Evolutionary conservation across 2,888 invertebrate species (phyloP).

Genomic region (Serripes groenlandicus): DNA sequence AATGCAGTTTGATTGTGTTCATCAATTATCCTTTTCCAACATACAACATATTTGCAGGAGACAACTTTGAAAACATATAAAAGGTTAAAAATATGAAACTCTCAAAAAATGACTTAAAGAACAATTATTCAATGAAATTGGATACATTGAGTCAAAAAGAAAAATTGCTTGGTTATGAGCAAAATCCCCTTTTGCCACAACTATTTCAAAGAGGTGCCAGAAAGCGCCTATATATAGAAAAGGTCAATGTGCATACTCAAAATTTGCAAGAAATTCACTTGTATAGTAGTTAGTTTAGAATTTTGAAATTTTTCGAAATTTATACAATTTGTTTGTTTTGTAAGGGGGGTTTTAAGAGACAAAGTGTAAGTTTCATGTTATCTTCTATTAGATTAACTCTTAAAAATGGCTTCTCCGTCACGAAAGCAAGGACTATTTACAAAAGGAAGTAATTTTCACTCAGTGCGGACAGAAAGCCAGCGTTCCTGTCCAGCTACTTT

Average conservation of each 20-base stretch:
- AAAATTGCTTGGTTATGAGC: neutral
- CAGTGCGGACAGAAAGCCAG: slow-evolving; percentile 4
- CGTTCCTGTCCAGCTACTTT: slow-evolving; percentile 5
- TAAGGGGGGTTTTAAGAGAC: neutral
- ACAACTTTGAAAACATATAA: neutral
- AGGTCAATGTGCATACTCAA: too few relatives aligned
- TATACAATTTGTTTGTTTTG: neutral
- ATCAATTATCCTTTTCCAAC: neutral
- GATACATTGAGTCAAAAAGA: neutral
- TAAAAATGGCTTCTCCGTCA: neutral
- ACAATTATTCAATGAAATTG: neutral
- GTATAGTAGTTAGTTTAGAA: neutral
- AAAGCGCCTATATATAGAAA: neutral
- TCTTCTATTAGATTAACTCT: too few relatives aligned
- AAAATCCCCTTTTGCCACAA: neutral
- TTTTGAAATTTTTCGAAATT: neutral
- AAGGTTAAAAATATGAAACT: neutral
- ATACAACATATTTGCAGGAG: neutral
- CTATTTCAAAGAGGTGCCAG: neutral
- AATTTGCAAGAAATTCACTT: neutral
- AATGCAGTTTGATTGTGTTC: too few relatives aligned
- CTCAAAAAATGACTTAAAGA: too few relatives aligned
- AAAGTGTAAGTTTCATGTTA: too few relatives aligned
- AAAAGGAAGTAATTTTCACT: neutral
- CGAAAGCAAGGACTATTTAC: neutral